Conservation (phyloP, 2,113 vertebrate genomes). For the Panthera tigris region DNA sequence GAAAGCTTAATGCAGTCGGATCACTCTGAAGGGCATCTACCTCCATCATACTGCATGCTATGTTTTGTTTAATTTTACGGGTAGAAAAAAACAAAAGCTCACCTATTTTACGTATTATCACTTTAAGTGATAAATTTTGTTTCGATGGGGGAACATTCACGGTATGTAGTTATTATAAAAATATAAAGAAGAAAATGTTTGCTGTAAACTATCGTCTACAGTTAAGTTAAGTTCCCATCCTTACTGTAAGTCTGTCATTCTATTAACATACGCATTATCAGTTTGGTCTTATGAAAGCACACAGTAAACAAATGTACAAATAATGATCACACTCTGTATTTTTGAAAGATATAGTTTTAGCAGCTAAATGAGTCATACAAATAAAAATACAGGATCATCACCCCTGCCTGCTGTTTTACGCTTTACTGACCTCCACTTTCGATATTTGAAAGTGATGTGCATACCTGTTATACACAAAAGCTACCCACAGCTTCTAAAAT, state of each 20-base stretch:
- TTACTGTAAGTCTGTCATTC: not conserved
- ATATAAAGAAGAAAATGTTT: accelerated
- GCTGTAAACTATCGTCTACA: not conserved
- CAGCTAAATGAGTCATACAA: not conserved
- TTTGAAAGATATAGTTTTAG: not conserved
- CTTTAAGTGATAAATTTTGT: not conserved
- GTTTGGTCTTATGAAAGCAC: not conserved
- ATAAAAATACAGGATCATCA: not conserved
- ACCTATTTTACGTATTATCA: not conserved
- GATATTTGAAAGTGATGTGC: constrained; percentile 58
- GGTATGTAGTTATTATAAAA: not conserved
- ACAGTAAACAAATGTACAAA: not conserved
- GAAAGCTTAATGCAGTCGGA: too few species aligned
- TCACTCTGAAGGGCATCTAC: not conserved
- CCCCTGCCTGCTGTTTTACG: not conserved
- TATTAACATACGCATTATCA: not conserved
- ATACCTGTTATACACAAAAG: constrained; percentile 6
- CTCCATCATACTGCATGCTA: accelerated
- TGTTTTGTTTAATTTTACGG: not conserved
- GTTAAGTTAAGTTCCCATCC: not conserved
- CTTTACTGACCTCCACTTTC: not conserved
- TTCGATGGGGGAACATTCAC: not conserved
- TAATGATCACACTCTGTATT: accelerated
- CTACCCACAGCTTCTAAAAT: constrained; percentile 62
- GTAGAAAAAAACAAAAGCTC: not conserved